Percentiles rank a stretch among this genome's conserved stretches.
Conservation (phyloP, 2,888 invertebrate species). For the Nematopogon swammerdamellus region DNA sequence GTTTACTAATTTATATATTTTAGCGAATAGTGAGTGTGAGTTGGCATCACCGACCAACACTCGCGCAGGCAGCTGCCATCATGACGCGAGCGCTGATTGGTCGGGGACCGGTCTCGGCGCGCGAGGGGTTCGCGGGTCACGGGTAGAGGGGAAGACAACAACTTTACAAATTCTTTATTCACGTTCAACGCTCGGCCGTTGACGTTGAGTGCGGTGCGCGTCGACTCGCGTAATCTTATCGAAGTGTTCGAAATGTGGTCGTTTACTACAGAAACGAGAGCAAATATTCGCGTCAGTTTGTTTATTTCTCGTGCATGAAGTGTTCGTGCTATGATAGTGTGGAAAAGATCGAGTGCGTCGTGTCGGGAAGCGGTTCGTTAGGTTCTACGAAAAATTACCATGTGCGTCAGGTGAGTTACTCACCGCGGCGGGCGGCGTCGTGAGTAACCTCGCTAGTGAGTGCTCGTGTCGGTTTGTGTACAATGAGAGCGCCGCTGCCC, state of each 20-base stretch:
- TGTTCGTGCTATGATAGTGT: conserved; percentile 38
- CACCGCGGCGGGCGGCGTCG: background rate
- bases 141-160: conserved; percentile 24
- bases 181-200: conserved; percentile 47
- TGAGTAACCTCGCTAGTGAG: conserved; percentile 22
- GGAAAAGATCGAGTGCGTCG: conserved; percentile 34
- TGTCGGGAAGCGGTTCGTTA: conserved; percentile 41
- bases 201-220: conserved; percentile 10
- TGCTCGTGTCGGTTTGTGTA: conserved; percentile 48
- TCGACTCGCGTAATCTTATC: conserved; percentile 49
- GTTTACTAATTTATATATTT: too few species aligned
- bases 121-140: conserved; percentile 5
- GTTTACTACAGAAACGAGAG: background rate
- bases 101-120: conserved; percentile 9
- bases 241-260: conserved; percentile 32
- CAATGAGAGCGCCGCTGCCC: conserved; percentile 37
- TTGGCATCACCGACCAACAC: conserved; percentile 12
- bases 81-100: conserved; percentile 27
- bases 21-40: background rate
- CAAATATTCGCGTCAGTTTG: background rate
- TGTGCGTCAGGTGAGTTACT: conserved; percentile 34
- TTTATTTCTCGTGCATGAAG: conserved; percentile 11
- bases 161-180: conserved; percentile 53
- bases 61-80: conserved; percentile 39
- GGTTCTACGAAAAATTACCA: conserved; percentile 37